These are phyloP conservation scores for Drosophila rellima DNA, from an alignment of 2,888 invertebrate genomes.

Conservation along the genomic window DNA sequence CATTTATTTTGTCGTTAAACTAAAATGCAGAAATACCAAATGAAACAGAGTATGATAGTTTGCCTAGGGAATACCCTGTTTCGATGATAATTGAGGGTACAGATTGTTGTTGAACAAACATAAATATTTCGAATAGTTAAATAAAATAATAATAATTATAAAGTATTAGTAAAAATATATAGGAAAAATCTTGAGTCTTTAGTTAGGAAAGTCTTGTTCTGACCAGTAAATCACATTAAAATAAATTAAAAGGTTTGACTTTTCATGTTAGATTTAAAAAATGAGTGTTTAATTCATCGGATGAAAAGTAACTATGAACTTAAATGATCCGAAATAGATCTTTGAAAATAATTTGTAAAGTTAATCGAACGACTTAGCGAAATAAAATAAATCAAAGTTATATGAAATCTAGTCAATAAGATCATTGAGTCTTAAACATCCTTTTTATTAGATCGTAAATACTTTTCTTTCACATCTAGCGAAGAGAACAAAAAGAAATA, in stretches of 20 bases:
- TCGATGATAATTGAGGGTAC: too few relatives aligned
- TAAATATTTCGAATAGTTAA: not conserved
- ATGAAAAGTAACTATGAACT: too few relatives aligned
- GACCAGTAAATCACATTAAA: too few relatives aligned
- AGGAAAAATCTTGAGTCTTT: too few relatives aligned
- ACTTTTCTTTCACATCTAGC: not conserved
- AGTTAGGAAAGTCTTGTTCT: too few relatives aligned
- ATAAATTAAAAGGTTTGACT: too few relatives aligned
- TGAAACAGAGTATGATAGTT: not conserved
- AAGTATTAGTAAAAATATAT: too few relatives aligned
- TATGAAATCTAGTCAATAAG: too few relatives aligned
- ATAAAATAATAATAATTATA: not conserved
- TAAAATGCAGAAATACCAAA: conserved; percentile 9
- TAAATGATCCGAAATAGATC: too few relatives aligned
- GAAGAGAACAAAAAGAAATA: conserved; percentile 1
- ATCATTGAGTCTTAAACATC: not conserved
- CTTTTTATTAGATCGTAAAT: not conserved
- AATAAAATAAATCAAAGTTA: too few relatives aligned
- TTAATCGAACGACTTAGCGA: not conserved
- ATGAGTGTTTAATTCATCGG: too few relatives aligned
- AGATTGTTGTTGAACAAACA: not conserved
- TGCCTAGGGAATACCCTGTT: conserved; percentile 21
- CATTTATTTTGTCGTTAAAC: conserved; percentile 45
- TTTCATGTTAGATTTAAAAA: too few relatives aligned
- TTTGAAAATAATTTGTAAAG: not conserved